Evolutionary conservation across 2,113 vertebrate genomes (phyloP).

Genomic region (Xenopus laevis): DNA sequence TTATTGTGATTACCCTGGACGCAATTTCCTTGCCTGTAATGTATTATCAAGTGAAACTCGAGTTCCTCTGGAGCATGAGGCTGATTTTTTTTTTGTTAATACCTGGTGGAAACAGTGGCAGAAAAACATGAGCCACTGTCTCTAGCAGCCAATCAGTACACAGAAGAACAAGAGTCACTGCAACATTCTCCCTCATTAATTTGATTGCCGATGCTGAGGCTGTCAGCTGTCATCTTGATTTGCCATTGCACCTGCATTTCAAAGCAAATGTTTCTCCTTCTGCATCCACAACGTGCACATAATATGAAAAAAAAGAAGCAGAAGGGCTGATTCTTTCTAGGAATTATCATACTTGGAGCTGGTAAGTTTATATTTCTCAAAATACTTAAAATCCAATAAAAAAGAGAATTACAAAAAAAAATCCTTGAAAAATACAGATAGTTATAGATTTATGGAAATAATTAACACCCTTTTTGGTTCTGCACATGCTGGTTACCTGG

Average conservation of each 20-base stretch:
- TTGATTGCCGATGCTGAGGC: neutral
- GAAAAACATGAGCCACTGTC: neutral
- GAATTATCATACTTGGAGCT: neutral
- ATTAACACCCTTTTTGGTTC: too few species aligned
- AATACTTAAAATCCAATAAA: neutral
- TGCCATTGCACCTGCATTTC: neutral
- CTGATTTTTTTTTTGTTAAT: neutral
- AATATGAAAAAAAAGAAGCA: neutral
- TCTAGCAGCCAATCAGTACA: neutral
- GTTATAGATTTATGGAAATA: too few species aligned
- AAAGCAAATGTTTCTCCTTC: neutral
- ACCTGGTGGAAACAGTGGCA: neutral
- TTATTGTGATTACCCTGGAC: too few species aligned
- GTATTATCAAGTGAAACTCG: too few species aligned
- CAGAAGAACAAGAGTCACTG: neutral
- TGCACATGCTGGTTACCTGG: too few species aligned
- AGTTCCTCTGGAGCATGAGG: neutral
- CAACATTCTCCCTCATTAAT: neutral
- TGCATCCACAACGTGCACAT: neutral
- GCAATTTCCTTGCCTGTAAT: too few species aligned
- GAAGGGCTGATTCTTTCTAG: neutral
- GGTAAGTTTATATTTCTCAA: neutral
- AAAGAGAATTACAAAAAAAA: too few species aligned
- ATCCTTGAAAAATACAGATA: too few species aligned
- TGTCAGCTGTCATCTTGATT: conserved; percentile 1